Percentiles rank a stretch among this genome's conserved stretches.
Evolutionary conservation across 2,113 vertebrate species (phyloP).

Genomic region (Centropus bengalensis): DNA sequence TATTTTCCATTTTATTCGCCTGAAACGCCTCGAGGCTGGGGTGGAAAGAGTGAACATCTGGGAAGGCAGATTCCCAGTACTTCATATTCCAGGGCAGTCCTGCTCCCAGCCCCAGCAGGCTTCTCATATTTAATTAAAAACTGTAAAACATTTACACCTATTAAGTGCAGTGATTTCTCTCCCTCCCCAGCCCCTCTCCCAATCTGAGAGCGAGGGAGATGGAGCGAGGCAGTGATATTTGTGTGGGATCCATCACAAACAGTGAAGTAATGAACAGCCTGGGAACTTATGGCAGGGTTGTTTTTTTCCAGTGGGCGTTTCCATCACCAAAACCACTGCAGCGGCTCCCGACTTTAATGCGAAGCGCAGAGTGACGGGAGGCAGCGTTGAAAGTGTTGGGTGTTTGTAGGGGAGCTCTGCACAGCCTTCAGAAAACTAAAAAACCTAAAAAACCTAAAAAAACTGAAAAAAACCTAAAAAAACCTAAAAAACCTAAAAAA

Average conservation of each 20-base stretch:
- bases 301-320: background rate
- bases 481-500: no score
- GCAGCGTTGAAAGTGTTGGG: background rate
- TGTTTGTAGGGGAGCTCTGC: background rate
- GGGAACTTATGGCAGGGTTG: fast-evolving
- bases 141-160: slow-evolving; percentile 16
- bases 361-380: background rate
- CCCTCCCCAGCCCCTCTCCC: background rate
- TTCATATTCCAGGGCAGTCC: slow-evolving; percentile 4
- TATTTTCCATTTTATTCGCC: background rate
- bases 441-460: no score
- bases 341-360: background rate
- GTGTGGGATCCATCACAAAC: background rate
- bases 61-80: background rate
- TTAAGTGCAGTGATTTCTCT: background rate
- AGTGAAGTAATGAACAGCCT: background rate
- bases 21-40: background rate
- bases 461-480: no score
- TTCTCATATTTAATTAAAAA: slow-evolving; percentile 58
- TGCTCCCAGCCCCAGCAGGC: background rate
- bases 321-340: background rate
- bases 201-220: fast-evolving
- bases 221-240: background rate
- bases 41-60: background rate
- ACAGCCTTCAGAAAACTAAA: background rate